phyloP scores from a whole-genome alignment of 2,113 vertebrate genomes.

The Takifugu bimaculatus region DNA sequence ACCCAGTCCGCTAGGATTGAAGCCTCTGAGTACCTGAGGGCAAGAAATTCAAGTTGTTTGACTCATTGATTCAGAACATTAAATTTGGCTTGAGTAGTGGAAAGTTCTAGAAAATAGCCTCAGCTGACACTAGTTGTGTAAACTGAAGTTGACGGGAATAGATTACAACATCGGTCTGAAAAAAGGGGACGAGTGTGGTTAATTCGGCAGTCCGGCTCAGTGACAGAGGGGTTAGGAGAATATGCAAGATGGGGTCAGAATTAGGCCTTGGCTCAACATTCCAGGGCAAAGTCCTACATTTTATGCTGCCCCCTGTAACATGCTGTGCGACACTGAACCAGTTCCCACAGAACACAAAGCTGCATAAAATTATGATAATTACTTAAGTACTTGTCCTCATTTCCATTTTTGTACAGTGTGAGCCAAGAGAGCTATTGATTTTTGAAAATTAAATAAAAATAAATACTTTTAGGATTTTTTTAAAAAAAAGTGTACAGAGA shows the following conservation, averaged over 20 bases:
- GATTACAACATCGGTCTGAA: neutral
- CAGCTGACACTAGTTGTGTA: neutral
- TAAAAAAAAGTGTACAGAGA: neutral
- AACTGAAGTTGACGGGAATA: neutral
- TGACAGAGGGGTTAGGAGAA: constrained; percentile 36
- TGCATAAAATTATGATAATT: constrained; percentile 79
- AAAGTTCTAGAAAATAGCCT: neutral
- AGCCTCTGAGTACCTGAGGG: constrained; percentile 78
- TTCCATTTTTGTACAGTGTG: constrained; percentile 63
- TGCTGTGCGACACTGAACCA: constrained; percentile 67
- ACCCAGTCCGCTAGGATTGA: constrained; percentile 90
- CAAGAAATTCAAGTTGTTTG: constrained; percentile 31
- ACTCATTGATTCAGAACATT: neutral
- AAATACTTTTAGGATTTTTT: constrained; percentile 18
- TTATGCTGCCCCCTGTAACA: constrained; percentile 65
- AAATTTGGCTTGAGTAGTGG: neutral
- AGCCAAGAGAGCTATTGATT: constrained; percentile 50
- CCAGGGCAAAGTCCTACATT: constrained; percentile 75
- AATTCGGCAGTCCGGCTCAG: constrained; percentile 18
- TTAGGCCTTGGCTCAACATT: constrained; percentile 69
- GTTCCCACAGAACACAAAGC: constrained; percentile 75
- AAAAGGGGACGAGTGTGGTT: constrained; percentile 33
- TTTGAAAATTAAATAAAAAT: constrained; percentile 40
- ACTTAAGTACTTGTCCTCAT: constrained; percentile 75
- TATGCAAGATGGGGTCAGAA: constrained; percentile 49